Conservation (phyloP, 2,888 invertebrate genomes). For the Blastobasis adustella region DNA sequence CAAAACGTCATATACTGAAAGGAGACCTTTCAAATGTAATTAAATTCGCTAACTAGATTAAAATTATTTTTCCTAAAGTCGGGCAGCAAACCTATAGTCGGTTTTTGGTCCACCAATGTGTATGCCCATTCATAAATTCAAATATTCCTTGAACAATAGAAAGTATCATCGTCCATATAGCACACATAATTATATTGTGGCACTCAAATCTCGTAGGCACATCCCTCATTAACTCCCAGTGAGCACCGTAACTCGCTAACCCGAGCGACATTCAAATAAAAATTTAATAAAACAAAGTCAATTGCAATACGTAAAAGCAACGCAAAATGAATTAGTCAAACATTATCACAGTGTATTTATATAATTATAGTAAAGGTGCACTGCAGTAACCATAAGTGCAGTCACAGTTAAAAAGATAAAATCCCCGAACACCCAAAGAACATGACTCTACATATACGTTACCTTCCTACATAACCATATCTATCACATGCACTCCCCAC, state of each 20-base stretch:
- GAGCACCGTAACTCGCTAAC: neutral
- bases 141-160: neutral
- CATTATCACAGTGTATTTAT: constrained; percentile 51
- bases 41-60: too few relatives aligned
- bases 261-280: neutral
- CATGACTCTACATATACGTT: constrained; percentile 20
- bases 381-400: constrained; percentile 34
- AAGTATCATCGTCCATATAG: neutral
- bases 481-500: constrained; percentile 46
- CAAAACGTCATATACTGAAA: too few relatives aligned
- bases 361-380: constrained; percentile 38
- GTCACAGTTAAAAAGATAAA: constrained; percentile 26
- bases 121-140: too few relatives aligned
- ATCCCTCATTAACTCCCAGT: too few relatives aligned
- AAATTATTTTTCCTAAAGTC: too few relatives aligned
- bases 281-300: constrained; percentile 18
- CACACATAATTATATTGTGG: neutral
- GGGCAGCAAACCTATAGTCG: too few relatives aligned
- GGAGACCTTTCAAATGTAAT: too few relatives aligned
- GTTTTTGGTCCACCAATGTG: too few relatives aligned
- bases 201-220: neutral
- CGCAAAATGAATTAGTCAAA: constrained; percentile 28
- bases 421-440: constrained; percentile 23
- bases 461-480: constrained; percentile 13
- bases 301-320: constrained; percentile 24